phyloP scores from a whole-genome alignment of 2,888 invertebrate genomes.

The Apocheima hispidaria region DNA sequence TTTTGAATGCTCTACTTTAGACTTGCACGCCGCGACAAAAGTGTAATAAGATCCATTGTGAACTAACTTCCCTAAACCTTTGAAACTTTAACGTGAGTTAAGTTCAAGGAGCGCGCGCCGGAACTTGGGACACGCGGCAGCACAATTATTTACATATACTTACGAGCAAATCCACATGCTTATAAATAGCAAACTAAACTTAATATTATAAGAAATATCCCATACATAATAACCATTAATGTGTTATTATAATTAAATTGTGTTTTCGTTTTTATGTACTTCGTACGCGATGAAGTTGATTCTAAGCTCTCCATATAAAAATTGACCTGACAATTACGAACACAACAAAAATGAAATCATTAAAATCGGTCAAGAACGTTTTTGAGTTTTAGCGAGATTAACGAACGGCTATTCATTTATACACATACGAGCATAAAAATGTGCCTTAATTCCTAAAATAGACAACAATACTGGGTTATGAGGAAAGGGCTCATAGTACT shows the following conservation, averaged over 20 bases:
- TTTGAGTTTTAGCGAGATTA: too few relatives aligned
- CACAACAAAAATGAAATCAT: too few relatives aligned
- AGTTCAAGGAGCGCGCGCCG: conserved; percentile 32
- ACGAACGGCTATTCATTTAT: too few relatives aligned
- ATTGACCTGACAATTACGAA: too few relatives aligned
- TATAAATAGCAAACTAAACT: conserved; percentile 19
- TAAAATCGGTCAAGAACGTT: too few relatives aligned
- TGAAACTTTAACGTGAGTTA: conserved; percentile 50
- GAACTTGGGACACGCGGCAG: conserved; percentile 30
- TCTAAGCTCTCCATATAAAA: too few relatives aligned
- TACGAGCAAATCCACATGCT: conserved; percentile 22
- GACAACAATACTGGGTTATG: background rate
- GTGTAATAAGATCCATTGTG: conserved; percentile 68
- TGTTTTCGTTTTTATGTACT: background rate
- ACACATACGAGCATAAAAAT: too few relatives aligned
- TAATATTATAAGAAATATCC: background rate
- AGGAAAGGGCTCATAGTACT: too few relatives aligned
- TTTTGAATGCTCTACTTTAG: conserved; percentile 67
- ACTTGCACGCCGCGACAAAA: conserved; percentile 69
- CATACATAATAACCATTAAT: too few relatives aligned
- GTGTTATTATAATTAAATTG: background rate
- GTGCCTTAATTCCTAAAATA: too few relatives aligned
- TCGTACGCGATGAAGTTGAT: too few relatives aligned
- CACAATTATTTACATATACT: conserved; percentile 36
- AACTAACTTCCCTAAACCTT: conserved; percentile 58